phyloP scores from a whole-genome alignment of 2,797 vertebrate species.

The Oreochromis grahami region DNA sequence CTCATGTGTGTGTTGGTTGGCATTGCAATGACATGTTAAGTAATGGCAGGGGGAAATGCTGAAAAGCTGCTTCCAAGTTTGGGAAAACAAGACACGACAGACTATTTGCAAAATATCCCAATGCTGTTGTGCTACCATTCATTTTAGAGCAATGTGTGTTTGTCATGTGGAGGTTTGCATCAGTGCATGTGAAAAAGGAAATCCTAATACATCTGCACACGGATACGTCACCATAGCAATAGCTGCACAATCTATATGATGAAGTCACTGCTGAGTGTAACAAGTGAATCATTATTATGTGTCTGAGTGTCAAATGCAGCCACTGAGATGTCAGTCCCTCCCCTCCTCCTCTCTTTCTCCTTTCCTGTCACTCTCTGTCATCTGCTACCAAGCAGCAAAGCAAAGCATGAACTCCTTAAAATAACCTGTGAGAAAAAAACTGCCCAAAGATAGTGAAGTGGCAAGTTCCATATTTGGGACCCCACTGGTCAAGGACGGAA shows the following conservation, averaged over 20 bases:
- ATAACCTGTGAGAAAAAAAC: constrained; percentile 18
- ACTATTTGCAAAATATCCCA: neutral
- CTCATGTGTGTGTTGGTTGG: constrained; percentile 33
- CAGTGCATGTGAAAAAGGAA: neutral
- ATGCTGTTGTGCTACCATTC: neutral
- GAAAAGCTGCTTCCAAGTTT: neutral
- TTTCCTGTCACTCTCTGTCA: constrained; percentile 20
- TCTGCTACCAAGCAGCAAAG: neutral
- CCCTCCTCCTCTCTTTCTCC: neutral
- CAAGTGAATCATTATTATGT: neutral
- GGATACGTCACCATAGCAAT: neutral
- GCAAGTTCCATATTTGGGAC: constrained; percentile 23
- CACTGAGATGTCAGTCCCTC: neutral
- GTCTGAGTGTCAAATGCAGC: neutral
- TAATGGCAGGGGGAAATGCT: neutral
- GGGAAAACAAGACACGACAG: fast-evolving
- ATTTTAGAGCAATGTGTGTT: neutral
- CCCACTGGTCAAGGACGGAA: neutral
- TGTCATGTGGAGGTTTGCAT: neutral
- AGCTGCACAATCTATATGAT: neutral
- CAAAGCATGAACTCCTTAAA: constrained; percentile 6
- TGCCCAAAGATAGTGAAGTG: constrained; percentile 17
- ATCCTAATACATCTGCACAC: neutral
- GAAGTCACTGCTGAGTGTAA: neutral
- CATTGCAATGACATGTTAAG: constrained; percentile 37